Evolutionary conservation across 1,140 invertebrate genomes (phyloP), one percentile per base, ranked within the genome.

Genomic region (Drosophila ficusphila): DNA sequence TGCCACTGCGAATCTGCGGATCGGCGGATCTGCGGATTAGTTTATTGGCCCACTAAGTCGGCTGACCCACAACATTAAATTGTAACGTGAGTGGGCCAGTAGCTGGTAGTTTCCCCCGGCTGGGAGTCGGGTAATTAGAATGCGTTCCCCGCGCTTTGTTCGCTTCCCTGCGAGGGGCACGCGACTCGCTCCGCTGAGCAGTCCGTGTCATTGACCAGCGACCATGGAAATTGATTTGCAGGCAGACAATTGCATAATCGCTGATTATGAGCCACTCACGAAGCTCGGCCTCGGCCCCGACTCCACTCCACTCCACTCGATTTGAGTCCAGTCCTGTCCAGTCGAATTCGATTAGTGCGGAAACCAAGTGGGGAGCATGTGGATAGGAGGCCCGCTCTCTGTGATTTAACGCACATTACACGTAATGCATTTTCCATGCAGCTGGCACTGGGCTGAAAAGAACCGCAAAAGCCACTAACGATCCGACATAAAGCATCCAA

Each of bases 21-120:
- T 46, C 44, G 29, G 23, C 23, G 38, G 48, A 46, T 29, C 16
- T 16, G 23, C 12, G 44, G 56, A 62, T 62, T 74, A 31, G 57
- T 73, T 74, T 73, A 85, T 85, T 86, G 82, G 68, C 76, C 81
- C 81, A 85, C 81, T 85, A 76, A 86, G 56, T 61, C 81, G 54
- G 51, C 73, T 85, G 82, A 85, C 81, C 81, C 82, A 85, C 81
- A 85, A 70, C 76, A 74, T 85, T 88, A 85, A 85, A 85, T 85
- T 85, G 81, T 53, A 48, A 73, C 48, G 72, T 62, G 69, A 72
- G 56, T 72, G 47, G 47, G 47, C 31, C 68, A 73, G 54, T 44
- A 46, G 52, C 39, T 9, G 25, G 18, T 23, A n/a, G 11, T 23
- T 29, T 38, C 47, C 18, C 36, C 42, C 23, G 16, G 19, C 54